Evolutionary conservation across 2,888 invertebrate species (phyloP).

Genomic region (Nemotelus nigrinus): DNA sequence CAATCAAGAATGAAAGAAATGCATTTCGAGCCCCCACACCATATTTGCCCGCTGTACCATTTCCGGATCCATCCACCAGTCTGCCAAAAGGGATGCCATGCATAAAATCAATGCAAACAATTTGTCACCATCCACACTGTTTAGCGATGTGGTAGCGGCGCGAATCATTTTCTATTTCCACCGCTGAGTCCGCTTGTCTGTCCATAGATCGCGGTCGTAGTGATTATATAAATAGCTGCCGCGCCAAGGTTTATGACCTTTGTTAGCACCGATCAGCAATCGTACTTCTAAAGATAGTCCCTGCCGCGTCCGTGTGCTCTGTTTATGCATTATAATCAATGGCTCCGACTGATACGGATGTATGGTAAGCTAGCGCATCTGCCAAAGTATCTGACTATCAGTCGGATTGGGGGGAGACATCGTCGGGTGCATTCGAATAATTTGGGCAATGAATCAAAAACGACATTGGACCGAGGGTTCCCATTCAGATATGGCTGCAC

Average conservation of each 20-base stretch:
- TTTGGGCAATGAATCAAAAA: no score
- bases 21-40: no score
- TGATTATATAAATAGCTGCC: conserved; percentile 22
- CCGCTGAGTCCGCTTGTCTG: neutral
- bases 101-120: conserved; percentile 3
- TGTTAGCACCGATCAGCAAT: conserved; percentile 22
- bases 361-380: no score
- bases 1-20: neutral
- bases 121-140: conserved; percentile 7
- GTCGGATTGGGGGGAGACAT: no score
- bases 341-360: no score
- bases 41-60: no score
- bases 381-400: no score
- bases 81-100: neutral
- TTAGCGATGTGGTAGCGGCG: neutral
- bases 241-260: conserved; percentile 43
- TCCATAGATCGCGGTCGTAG: conserved; percentile 26
- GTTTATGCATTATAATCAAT: neutral
- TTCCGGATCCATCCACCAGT: neutral
- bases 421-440: no score
- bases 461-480: no score
- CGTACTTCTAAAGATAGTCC: conserved; percentile 30
- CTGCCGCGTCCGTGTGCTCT: neutral
- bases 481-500: no score
- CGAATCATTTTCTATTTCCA: neutral